Base-by-base conservation (phyloP, 2,113 vertebrate species). In the Barbus barbus region DNA sequence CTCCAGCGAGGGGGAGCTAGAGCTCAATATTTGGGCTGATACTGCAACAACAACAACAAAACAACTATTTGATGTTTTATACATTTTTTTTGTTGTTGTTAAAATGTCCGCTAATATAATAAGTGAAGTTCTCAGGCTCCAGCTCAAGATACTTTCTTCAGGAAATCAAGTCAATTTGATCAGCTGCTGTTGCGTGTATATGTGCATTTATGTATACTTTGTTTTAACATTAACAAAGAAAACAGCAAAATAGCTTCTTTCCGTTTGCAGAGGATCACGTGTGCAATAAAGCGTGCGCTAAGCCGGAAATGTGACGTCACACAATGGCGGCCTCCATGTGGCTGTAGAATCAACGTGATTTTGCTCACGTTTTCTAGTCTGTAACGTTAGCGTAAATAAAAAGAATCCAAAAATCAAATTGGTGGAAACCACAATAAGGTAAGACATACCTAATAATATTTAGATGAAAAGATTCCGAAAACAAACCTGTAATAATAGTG, bases 291-390 rank as follows among this genome's bases (percentile, higher is more conserved):
- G 75, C 83, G 83, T 58, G n/a, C 56, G 11, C 44, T 46, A 74
- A 78, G 5, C 44, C 86, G 80, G 83, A 85, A 83, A 41, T 65
- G 16, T 22, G 1, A 20, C 24, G 8, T 85, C 8, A 67, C 58
- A 79, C 38, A 38, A 87, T 87, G 86, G 86, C 80, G 65, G 58
- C 80, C 5, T 44, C 74, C 83, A 33, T 85, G 33, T 67, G 75
- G 67, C 9, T 22, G 61, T 84, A 82, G 80, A 58, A 65, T 44
- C 67, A 83, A 75, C 86, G 86, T 87, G 86, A 79, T 73, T 69
- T 31, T 36, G 31, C 71, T 18, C 24, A 14, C 53, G n/a, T 63
- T 81, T 81, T 51, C 18, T 9, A 51, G 6, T 2, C 28, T 51
- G 28, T 48, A 44, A 12, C 41, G 41, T 44, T 81, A 20, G n/a